A percentile compares a stretch with the other conserved stretches of the same genome.
These are phyloP conservation scores for Drosophila suzukii DNA, from an alignment of 1,140 invertebrate genomes.

Conservation along the genomic window DNA sequence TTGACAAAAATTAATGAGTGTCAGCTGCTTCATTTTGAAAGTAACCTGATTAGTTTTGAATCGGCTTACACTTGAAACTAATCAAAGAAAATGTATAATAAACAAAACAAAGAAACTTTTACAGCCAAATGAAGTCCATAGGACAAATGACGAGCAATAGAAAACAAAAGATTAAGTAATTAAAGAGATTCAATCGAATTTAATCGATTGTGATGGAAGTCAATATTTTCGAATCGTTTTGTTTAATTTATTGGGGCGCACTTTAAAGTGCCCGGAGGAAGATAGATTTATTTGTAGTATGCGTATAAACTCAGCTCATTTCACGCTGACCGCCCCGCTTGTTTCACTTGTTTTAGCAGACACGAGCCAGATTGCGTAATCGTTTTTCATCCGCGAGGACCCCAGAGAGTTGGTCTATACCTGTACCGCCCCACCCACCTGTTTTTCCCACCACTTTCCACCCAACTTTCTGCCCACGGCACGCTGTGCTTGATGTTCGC, in stretches of 20 bases:
- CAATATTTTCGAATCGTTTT: not conserved
- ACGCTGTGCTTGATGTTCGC: constrained; percentile 55
- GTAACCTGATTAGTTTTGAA: constrained; percentile 6
- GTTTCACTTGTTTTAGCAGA: constrained; percentile 29
- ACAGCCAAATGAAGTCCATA: not conserved
- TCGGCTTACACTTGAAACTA: constrained; percentile 4
- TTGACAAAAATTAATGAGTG: not conserved
- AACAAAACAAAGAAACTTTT: constrained; percentile 6
- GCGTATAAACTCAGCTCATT: constrained; percentile 10
- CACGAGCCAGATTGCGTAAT: constrained; percentile 38
- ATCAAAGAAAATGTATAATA: not conserved
- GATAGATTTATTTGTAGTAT: not conserved
- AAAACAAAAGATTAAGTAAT: constrained; percentile 28
- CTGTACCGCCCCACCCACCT: not conserved
- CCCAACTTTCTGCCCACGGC: constrained; percentile 15
- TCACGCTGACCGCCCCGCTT: constrained; percentile 31
- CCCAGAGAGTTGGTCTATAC: constrained; percentile 13
- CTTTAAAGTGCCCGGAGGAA: constrained; percentile 10
- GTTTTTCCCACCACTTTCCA: not conserved
- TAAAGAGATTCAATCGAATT: constrained; percentile 10
- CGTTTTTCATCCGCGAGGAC: constrained; percentile 30
- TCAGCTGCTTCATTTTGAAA: not conserved
- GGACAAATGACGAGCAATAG: not conserved
- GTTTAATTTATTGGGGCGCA: constrained; percentile 8
- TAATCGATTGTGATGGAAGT: constrained; percentile 4